These are phyloP conservation scores for Gymnoscopelus microlampas DNA, from an alignment of 2,797 vertebrate species.

Conservation along the genomic window DNA sequence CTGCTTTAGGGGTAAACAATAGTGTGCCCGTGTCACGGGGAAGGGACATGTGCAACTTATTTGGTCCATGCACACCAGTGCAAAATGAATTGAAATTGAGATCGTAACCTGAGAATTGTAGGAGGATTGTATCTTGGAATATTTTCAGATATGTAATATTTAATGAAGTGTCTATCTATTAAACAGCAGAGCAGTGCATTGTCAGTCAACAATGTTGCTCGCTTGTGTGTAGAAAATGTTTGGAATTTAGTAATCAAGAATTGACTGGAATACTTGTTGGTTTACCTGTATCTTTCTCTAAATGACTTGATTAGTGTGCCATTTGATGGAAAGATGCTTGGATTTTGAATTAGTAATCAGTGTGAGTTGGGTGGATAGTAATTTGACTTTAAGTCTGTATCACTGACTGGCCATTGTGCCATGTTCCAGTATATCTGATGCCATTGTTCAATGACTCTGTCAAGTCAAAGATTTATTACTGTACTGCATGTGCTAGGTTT, in stretches of 20 bases:
- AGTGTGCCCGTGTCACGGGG: slow-evolving; percentile 22
- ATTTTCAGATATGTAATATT: slow-evolving; percentile 9
- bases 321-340: slow-evolving; percentile 18
- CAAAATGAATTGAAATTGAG: slow-evolving; percentile 50
- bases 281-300: slow-evolving; percentile 24
- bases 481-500: slow-evolving; percentile 48
- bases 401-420: slow-evolving; percentile 8
- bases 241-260: slow-evolving; percentile 41
- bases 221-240: slow-evolving; percentile 46
- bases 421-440: slow-evolving; percentile 9
- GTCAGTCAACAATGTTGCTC: slow-evolving; percentile 33
- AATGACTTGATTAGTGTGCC: slow-evolving; percentile 13
- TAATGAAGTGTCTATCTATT: slow-evolving; percentile 19
- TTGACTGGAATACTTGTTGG: slow-evolving; percentile 26
- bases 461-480: slow-evolving; percentile 20
- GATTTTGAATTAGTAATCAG: slow-evolving; percentile 5
- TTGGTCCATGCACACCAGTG: slow-evolving; percentile 61
- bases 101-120: slow-evolving; percentile 21
- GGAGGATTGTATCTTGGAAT: slow-evolving; percentile 6
- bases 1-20: slow-evolving; percentile 36
- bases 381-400: slow-evolving; percentile 22
- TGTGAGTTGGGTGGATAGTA: slow-evolving; percentile 1
- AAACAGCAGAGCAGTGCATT: slow-evolving; percentile 29
- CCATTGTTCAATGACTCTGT: slow-evolving; percentile 20
- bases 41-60: slow-evolving; percentile 51